Conservation (phyloP, 2,797 vertebrate genomes). For the Paguma larvata region DNA sequence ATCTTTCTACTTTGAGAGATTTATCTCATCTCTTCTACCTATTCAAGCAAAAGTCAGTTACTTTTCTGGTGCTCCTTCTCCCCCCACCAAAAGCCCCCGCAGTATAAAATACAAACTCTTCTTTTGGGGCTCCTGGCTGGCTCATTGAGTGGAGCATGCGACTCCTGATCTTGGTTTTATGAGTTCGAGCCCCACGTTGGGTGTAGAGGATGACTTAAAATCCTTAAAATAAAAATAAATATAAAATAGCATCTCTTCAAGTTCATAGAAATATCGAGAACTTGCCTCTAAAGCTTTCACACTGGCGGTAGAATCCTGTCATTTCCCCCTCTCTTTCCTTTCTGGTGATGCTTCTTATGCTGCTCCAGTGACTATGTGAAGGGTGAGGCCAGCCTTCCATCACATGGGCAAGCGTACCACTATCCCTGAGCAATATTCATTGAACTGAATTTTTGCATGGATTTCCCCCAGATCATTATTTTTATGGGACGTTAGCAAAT, state of each 20-base stretch:
- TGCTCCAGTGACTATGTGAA: not conserved
- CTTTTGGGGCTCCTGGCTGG: not conserved
- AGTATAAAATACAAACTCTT: not conserved
- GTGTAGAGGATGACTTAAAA: not conserved
- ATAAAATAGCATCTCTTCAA: not conserved
- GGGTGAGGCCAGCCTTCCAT: not conserved
- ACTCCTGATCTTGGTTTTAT: not conserved
- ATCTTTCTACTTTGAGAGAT: not conserved
- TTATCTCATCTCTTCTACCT: not conserved
- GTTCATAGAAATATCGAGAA: not conserved
- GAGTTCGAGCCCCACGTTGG: not conserved
- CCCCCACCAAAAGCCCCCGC: not conserved
- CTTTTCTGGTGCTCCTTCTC: not conserved
- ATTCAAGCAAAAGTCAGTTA: conserved; percentile 9
- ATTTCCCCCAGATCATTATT: conserved; percentile 28
- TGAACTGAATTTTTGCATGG: not conserved
- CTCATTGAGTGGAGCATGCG: not conserved
- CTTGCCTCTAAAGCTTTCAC: not conserved
- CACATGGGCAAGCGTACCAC: not conserved
- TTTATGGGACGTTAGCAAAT: not conserved
- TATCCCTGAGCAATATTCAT: not conserved
- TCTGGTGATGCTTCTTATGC: not conserved
- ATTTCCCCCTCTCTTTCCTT: not conserved
- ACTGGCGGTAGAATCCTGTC: not conserved
- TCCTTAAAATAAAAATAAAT: not conserved